Evolutionary conservation across 2,113 vertebrate species (phyloP).

Genomic region (Chaetura pelagica): DNA sequence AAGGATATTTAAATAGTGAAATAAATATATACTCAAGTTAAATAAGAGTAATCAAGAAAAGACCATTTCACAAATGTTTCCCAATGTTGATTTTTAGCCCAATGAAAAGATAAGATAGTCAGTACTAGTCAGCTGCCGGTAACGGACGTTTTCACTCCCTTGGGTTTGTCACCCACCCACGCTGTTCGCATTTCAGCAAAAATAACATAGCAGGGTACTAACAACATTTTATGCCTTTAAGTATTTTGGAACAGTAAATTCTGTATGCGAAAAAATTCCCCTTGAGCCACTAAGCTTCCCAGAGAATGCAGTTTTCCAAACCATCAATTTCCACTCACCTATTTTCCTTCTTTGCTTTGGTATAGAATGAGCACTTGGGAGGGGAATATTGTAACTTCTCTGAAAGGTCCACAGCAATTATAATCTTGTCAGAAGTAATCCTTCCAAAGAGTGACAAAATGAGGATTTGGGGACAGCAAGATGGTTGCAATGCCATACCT

Average conservation of each 20-base stretch:
- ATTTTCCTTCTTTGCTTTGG: neutral
- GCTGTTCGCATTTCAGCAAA: neutral
- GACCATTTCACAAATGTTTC: neutral
- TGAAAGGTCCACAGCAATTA: neutral
- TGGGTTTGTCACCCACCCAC: neutral
- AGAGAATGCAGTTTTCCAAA: neutral
- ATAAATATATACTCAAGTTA: neutral
- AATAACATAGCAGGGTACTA: neutral
- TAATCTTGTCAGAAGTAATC: neutral
- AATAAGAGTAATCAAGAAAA: neutral
- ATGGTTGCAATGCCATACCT: neutral
- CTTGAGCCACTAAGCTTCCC: neutral
- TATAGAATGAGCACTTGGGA: neutral
- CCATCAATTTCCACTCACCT: neutral
- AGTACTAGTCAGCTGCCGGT: neutral
- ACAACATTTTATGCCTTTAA: neutral
- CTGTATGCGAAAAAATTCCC: neutral
- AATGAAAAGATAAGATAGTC: neutral
- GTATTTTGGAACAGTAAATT: neutral
- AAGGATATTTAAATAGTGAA: neutral
- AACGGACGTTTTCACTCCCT: neutral
- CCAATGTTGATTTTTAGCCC: neutral
- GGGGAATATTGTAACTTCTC: neutral
- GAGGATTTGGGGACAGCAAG: neutral
- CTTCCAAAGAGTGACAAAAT: neutral